These are phyloP conservation scores for Chlorospingus semifuscus DNA, from an alignment of 2,797 vertebrate genomes.

Conservation along the genomic window DNA sequence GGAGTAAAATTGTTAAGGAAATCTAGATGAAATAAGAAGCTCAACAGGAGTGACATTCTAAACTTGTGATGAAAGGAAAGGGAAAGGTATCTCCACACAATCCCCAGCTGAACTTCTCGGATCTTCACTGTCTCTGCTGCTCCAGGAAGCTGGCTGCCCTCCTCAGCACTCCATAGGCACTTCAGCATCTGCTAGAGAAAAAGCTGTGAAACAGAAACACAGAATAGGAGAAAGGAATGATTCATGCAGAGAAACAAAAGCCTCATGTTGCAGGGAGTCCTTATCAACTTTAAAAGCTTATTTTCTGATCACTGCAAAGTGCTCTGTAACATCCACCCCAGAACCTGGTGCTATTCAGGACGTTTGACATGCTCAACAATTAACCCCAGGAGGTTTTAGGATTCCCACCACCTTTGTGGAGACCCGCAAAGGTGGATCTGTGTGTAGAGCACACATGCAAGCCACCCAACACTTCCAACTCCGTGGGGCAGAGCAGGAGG, in stretches of 20 bases:
- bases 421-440: not conserved
- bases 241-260: not conserved
- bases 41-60: not conserved
- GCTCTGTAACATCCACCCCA: not conserved
- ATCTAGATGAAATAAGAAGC: not conserved
- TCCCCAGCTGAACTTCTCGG: rapidly evolving
- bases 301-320: not conserved
- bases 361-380: not conserved
- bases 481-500: rapidly evolving
- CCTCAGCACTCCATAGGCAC: not conserved
- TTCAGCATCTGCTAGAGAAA: not conserved
- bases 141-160: not conserved
- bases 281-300: not conserved
- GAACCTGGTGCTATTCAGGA: not conserved
- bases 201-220: not conserved
- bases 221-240: not conserved
- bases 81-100: not conserved
- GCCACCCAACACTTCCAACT: rapidly evolving
- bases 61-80: not conserved
- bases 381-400: not conserved
- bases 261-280: not conserved
- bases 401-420: not conserved
- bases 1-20: not conserved
- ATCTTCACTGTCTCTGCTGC: not conserved
- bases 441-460: not conserved